These are phyloP conservation scores for Gymnocypris eckloni DNA, from an alignment of 2,797 vertebrate species.

Conservation along the genomic window DNA sequence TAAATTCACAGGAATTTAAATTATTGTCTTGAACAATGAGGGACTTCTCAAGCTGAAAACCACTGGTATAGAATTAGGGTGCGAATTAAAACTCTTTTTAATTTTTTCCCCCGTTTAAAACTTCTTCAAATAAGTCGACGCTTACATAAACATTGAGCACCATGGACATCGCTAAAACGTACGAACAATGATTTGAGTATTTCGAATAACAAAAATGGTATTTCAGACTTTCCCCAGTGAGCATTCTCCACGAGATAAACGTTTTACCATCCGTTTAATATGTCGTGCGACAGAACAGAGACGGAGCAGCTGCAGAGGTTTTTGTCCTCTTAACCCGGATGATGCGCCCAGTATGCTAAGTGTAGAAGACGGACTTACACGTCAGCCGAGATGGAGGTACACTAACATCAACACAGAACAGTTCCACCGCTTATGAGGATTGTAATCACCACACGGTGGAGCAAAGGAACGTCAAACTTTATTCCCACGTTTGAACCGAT, in stretches of 20 bases:
- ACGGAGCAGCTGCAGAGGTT: not conserved
- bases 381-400: constrained; percentile 63
- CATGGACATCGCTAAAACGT: constrained; percentile 48
- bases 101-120: not conserved
- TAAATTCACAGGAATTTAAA: not conserved
- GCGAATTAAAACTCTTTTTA: not conserved
- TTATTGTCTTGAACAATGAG: not conserved
- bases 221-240: not conserved
- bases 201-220: not conserved
- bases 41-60: not conserved
- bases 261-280: not conserved
- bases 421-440: constrained; percentile 21
- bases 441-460: constrained; percentile 72
- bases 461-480: constrained; percentile 69
- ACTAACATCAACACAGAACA: constrained; percentile 55
- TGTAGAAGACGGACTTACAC: constrained; percentile 35
- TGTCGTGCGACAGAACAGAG: not conserved
- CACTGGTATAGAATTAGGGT: not conserved
- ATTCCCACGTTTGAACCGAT: constrained; percentile 46
- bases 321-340: constrained; percentile 13
- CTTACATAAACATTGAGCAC: constrained; percentile 45
- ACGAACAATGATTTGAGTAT: not conserved
- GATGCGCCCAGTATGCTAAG: not conserved
- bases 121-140: not conserved
- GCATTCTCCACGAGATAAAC: not conserved